These are phyloP conservation scores for Ifrita kowaldi DNA, from an alignment of 2,113 vertebrate genomes.

Conservation along the genomic window DNA sequence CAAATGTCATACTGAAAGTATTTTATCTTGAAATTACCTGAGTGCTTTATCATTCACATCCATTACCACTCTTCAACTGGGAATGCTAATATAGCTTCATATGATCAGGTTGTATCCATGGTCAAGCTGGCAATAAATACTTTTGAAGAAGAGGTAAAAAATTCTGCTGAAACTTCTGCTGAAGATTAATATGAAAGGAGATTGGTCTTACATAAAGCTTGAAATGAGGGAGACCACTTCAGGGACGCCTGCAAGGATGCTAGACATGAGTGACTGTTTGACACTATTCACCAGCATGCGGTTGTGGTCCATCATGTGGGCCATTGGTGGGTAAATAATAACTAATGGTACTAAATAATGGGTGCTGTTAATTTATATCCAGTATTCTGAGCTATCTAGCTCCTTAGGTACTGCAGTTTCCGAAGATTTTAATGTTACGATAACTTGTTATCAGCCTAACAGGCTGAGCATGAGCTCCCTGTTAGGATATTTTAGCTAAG, in stretches of 20 bases:
- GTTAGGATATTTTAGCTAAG: neutral
- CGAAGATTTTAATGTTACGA: neutral
- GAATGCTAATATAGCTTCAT: neutral
- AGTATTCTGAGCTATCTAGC: neutral
- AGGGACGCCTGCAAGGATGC: neutral
- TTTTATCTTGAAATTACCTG: neutral
- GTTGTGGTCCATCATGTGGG: neutral
- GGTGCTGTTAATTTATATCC: neutral
- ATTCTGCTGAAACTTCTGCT: neutral
- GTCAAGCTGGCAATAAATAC: neutral
- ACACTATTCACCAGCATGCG: rapidly evolving
- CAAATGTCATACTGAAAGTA: neutral
- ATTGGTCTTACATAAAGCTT: neutral
- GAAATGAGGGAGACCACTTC: neutral
- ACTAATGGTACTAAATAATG: neutral
- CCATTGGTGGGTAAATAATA: neutral
- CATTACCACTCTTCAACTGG: neutral
- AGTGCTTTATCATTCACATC: neutral
- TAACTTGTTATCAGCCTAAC: neutral
- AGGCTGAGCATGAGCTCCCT: neutral
- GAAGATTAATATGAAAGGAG: neutral
- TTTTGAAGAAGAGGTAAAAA: neutral
- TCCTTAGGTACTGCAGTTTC: neutral
- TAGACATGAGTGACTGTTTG: neutral
- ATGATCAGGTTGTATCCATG: neutral